Evolutionary conservation across 1,140 invertebrate species (phyloP).

Genomic region (Phymorhynchus buccinoides): DNA sequence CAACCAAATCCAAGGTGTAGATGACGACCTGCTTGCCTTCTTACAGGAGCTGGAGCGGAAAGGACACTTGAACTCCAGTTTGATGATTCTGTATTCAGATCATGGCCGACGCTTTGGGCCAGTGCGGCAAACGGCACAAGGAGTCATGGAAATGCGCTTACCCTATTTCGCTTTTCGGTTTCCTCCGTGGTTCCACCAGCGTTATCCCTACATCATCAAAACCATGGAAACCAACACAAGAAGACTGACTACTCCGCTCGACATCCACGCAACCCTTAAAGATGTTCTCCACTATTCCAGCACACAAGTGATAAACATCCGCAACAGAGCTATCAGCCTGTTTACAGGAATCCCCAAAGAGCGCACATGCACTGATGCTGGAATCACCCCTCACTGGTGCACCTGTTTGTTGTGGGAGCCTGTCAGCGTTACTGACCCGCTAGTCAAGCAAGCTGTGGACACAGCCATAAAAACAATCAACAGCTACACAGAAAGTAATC

Average conservation of each 20-base stretch:
- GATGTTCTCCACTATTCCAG: slow-evolving; percentile 76
- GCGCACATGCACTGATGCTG: slow-evolving; percentile 87
- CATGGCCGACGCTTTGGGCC: no score
- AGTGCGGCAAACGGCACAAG: slow-evolving; percentile 76
- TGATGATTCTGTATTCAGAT: slow-evolving; percentile 88
- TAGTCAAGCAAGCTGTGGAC: not conserved
- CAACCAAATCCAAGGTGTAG: slow-evolving; percentile 82
- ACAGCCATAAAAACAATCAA: slow-evolving; percentile 21
- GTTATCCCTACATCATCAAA: slow-evolving; percentile 78
- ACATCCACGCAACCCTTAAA: slow-evolving; percentile 72
- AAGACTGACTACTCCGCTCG: slow-evolving; percentile 73
- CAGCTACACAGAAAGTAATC: not conserved
- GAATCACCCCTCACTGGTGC: slow-evolving; percentile 95
- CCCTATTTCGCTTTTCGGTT: slow-evolving; percentile 87
- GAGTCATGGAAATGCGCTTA: slow-evolving; percentile 89
- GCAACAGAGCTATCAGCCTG: slow-evolving; percentile 79
- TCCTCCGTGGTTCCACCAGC: slow-evolving; percentile 81
- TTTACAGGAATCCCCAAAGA: slow-evolving; percentile 78
- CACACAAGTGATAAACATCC: no score
- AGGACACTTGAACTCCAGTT: slow-evolving; percentile 74
- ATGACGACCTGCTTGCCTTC: slow-evolving; percentile 78
- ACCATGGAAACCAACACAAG: slow-evolving; percentile 81
- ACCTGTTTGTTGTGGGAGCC: slow-evolving; percentile 86
- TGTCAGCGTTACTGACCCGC: not conserved
- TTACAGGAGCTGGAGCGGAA: slow-evolving; percentile 83